phyloP scores from a whole-genome alignment of 1,140 invertebrate species.

The Drosophila sproati region DNA sequence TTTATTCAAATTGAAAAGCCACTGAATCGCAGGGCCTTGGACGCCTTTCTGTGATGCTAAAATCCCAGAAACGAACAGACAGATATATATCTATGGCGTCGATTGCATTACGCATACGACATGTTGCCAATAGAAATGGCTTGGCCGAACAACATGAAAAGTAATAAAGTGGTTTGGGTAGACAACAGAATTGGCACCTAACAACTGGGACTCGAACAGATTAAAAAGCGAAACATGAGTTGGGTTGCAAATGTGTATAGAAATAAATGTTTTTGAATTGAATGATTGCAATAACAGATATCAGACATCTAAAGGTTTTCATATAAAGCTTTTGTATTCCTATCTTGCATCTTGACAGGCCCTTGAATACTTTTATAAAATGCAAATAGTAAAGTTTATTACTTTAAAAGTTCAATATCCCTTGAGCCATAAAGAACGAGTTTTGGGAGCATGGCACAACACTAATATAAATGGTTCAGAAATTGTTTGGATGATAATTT shows the following conservation, averaged over 20 bases:
- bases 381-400: not conserved
- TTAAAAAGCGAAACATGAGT: conserved; percentile 32
- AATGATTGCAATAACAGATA: conserved; percentile 39
- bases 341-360: not conserved
- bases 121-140: conserved; percentile 75
- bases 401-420: conserved; percentile 1
- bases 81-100: conserved; percentile 62
- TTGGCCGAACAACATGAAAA: conserved; percentile 30
- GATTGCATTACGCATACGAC: conserved; percentile 74
- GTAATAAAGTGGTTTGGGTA: conserved; percentile 36
- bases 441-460: not conserved
- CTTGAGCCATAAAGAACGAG: not conserved
- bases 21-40: conserved; percentile 43
- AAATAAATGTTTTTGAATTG: conserved; percentile 33
- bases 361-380: not conserved
- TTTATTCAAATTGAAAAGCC: conserved; percentile 78
- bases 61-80: conserved; percentile 29
- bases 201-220: conserved; percentile 48
- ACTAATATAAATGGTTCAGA: too few relatives aligned
- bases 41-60: conserved; percentile 23
- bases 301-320: conserved; percentile 8
- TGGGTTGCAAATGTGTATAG: conserved; percentile 26
- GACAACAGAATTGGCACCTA: conserved; percentile 31
- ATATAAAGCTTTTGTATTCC: not conserved
- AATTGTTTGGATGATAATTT: too few relatives aligned